A percentile compares a stretch with the other conserved stretches of the same genome.
Conservation (phyloP, 2,113 vertebrate genomes). For the Atlantisia rogersi region DNA sequence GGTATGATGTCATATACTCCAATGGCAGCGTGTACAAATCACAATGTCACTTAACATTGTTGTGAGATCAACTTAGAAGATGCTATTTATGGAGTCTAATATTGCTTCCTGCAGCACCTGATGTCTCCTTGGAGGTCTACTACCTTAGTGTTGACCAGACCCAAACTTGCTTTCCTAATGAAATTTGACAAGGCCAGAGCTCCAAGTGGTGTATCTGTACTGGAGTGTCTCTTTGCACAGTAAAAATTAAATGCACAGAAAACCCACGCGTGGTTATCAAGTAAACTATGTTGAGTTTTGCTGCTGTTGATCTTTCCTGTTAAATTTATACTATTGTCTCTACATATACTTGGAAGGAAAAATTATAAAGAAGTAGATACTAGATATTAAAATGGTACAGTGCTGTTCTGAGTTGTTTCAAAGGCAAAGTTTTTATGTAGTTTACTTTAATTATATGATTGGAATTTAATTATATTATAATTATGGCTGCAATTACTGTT, state of each 20-base stretch:
- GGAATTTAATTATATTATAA: conserved; percentile 67
- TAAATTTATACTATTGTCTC: neutral
- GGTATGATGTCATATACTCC: neutral
- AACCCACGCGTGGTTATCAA: neutral
- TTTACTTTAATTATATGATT: conserved; percentile 67
- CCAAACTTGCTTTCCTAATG: neutral
- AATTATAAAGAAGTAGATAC: neutral
- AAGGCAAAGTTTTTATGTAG: conserved; percentile 59
- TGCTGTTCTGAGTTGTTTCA: conserved; percentile 40
- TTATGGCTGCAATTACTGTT: conserved; percentile 63
- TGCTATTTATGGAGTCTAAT: neutral
- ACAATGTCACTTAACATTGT: neutral
- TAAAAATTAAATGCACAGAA: neutral
- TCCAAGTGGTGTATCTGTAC: neutral
- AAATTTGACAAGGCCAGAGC: neutral
- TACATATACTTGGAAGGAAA: neutral
- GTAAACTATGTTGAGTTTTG: neutral
- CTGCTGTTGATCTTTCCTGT: neutral
- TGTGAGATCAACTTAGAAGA: neutral
- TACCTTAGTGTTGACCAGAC: neutral
- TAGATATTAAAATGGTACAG: neutral
- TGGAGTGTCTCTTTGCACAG: neutral
- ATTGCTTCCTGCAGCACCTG: neutral
- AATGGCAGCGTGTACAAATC: neutral
- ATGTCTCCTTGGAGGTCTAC: neutral